Conservation (phyloP, 2,113 vertebrate genomes). For the Brachirus orientalis region DNA sequence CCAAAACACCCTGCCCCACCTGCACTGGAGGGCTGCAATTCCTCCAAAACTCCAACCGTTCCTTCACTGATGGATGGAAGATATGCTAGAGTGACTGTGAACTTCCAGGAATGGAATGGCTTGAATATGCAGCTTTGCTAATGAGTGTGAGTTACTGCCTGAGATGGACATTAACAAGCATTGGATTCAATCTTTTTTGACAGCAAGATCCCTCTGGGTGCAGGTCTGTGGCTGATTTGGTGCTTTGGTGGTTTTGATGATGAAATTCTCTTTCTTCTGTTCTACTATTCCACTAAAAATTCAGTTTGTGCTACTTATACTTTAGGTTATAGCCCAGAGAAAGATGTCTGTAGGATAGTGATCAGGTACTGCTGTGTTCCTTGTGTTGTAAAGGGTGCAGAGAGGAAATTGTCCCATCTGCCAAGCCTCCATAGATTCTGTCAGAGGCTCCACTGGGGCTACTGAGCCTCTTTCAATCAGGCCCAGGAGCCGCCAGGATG, state of each 20-base stretch:
- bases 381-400: conserved; percentile 29
- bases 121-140: conserved; percentile 36
- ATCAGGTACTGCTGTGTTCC: conserved; percentile 23
- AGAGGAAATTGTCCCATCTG: conserved; percentile 55
- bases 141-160: conserved; percentile 50
- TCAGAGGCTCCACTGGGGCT: conserved; percentile 53
- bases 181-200: conserved; percentile 38
- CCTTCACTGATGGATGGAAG: conserved; percentile 8
- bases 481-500: conserved; percentile 51
- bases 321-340: too few species aligned
- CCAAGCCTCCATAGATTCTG: conserved; percentile 44
- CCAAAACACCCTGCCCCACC: conserved; percentile 42
- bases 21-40: conserved; percentile 39
- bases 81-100: conserved; percentile 30
- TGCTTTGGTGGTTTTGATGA: too few species aligned
- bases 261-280: not conserved
- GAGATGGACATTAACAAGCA: conserved; percentile 36
- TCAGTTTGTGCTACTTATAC: too few species aligned
- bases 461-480: conserved; percentile 59
- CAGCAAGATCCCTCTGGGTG: conserved; percentile 16
- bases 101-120: conserved; percentile 36
- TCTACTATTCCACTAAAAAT: not conserved
- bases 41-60: conserved; percentile 22
- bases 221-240: conserved; percentile 15
- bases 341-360: not conserved